These are phyloP conservation scores for Hydropotes inermis DNA, from an alignment of 2,113 vertebrate species.

Conservation along the genomic window DNA sequence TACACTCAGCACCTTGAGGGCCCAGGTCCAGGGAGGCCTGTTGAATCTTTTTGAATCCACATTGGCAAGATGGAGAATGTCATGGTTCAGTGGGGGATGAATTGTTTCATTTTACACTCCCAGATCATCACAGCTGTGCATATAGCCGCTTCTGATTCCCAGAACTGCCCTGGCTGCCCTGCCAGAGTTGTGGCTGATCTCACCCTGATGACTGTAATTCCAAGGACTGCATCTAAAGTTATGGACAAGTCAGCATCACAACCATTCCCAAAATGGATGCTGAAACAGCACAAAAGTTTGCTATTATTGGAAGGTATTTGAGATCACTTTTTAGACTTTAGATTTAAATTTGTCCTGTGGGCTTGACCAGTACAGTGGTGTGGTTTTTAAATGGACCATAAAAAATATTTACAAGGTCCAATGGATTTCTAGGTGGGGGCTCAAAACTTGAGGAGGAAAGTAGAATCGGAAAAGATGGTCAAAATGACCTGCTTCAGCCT, in stretches of 20 bases:
- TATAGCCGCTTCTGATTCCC: neutral
- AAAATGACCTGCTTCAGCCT: neutral
- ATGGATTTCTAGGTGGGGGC: slow-evolving; percentile 72
- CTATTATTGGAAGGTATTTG: neutral
- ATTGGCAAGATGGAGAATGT: neutral
- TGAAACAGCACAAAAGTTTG: slow-evolving; percentile 29
- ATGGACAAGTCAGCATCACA: neutral
- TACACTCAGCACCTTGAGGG: fast-evolving
- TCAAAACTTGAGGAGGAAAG: neutral
- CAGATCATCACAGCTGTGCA: neutral
- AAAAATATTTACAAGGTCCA: slow-evolving; percentile 69
- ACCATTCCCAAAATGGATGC: neutral
- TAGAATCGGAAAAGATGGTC: neutral
- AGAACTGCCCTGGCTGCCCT: neutral
- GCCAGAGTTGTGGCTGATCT: neutral
- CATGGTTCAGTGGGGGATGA: neutral
- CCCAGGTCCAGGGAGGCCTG: neutral
- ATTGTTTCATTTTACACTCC: neutral
- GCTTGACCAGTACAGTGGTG: slow-evolving; percentile 3
- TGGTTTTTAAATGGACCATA: slow-evolving; percentile 49
- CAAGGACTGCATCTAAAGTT: neutral
- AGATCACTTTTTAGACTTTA: slow-evolving; percentile 54
- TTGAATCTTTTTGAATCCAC: neutral
- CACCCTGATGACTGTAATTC: neutral
- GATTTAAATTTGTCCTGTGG: slow-evolving; percentile 46